Evolutionary conservation across 2,113 vertebrate species (phyloP).

Genomic region (Anhinga anhinga): DNA sequence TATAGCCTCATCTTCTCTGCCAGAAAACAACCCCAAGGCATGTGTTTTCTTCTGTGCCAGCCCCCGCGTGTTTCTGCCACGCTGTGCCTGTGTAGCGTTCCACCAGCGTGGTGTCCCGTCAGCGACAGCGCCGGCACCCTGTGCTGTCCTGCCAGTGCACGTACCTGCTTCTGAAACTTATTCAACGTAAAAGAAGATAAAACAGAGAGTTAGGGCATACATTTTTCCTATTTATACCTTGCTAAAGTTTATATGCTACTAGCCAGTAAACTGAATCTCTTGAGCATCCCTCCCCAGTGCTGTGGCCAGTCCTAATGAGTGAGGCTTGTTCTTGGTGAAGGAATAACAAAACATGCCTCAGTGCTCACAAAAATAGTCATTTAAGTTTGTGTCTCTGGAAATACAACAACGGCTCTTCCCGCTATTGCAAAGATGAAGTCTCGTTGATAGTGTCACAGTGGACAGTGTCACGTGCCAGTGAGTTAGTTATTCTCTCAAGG

Average conservation of each 20-base stretch:
- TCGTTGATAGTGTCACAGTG: background rate
- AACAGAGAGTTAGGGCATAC: background rate
- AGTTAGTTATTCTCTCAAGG: background rate
- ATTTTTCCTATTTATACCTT: background rate
- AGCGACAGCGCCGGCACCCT: background rate
- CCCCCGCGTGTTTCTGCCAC: accelerated
- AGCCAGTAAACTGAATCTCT: background rate
- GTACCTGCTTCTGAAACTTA: background rate
- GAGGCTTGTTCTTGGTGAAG: background rate
- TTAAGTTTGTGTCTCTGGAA: background rate
- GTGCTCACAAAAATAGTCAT: background rate
- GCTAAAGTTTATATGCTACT: background rate
- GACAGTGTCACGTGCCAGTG: background rate
- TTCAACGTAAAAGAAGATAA: background rate
- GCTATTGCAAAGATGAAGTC: background rate
- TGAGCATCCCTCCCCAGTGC: background rate
- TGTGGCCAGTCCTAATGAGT: background rate
- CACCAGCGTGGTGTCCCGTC: background rate
- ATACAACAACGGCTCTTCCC: background rate
- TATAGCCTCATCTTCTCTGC: background rate
- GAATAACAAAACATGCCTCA: background rate
- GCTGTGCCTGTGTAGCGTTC: accelerated
- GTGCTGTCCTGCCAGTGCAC: background rate
- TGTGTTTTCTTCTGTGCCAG: background rate
- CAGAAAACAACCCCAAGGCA: background rate